Evolutionary conservation across 2,113 vertebrate species (phyloP).

Genomic region (Cyanoliseus patagonus): DNA sequence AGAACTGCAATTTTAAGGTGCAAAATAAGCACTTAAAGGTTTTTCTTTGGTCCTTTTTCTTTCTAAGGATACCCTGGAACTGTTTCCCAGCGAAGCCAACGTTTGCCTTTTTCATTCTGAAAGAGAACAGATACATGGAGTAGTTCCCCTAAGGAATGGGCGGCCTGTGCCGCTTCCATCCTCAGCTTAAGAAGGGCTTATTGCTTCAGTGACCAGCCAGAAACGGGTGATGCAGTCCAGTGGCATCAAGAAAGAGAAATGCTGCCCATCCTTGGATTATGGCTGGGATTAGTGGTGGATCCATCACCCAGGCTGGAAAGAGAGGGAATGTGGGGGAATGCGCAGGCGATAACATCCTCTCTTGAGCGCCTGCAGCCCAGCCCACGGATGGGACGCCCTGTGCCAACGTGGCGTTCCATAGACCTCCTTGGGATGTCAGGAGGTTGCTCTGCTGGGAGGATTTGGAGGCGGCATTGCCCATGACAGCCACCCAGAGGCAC

Average conservation of each 20-base stretch:
- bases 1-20: neutral
- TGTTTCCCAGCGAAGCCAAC: constrained; percentile 87
- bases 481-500: neutral
- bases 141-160: constrained; percentile 62
- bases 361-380: rapidly evolving
- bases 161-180: neutral
- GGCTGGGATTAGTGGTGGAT: neutral
- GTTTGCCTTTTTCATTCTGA: constrained; percentile 97
- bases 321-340: neutral
- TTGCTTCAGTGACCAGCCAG: neutral
- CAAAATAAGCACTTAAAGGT: neutral
- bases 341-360: neutral
- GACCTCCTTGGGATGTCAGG: neutral
- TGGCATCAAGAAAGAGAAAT: neutral
- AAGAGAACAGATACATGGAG: constrained; percentile 89
- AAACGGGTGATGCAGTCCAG: neutral
- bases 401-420: constrained; percentile 21
- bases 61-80: constrained; percentile 86
- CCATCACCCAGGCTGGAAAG: neutral
- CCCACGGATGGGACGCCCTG: neutral
- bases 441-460: neutral
- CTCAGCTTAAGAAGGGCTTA: neutral
- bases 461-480: neutral
- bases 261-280: neutral
- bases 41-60: neutral